Evolutionary conservation across 2,113 vertebrate species (phyloP), one percentile per base, ranked within the genome.

Genomic region (Saccopteryx bilineata): DNA sequence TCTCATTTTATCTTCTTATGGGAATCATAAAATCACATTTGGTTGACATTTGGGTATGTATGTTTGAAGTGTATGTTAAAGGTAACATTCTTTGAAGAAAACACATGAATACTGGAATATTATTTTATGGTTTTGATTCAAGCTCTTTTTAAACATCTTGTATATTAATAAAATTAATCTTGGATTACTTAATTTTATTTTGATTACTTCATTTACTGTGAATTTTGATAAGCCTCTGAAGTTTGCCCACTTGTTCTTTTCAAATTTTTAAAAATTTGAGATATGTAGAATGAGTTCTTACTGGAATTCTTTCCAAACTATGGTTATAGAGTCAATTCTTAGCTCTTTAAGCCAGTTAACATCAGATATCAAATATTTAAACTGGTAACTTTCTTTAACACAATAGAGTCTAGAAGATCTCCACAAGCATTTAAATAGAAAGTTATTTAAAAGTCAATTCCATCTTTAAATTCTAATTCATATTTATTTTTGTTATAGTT

Each of bases 381-480:
- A 5, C 4, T 66, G 28, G 13, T 56, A 58, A 69, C 7, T 72
- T 19, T 91, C 9, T 76, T 65, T 66, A 85, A 11, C 9, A 3
- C n/a, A 71, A 28, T 33, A 79, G 17, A 93, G 78, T 76, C 9
- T 48, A 80, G n/a, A 80, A 5, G 33, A 76, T 87, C 69, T 71
- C 15, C 14, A 81, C 2, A 92, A 90, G 10, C 12, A 58, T 72
- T 81, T 63, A 56, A 23, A 69, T 5, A 69, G 17, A 80, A 1
- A n/a, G 7, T 78, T 78, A 91, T 65, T 81, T 87, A 81, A 94
- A 91, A 90, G 3, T 93, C 58, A 87, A 33, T 72, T n/a, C 15
- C 1, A 48, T 33, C 23, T n/a, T 68, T 60, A 81, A 69, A 87
- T 87, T 31, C 4, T 5, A 66, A 66, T 69, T 96, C 2, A 63